Base-by-base conservation (phyloP, 2,113 vertebrate species). In the Triplophysa rosa region DNA sequence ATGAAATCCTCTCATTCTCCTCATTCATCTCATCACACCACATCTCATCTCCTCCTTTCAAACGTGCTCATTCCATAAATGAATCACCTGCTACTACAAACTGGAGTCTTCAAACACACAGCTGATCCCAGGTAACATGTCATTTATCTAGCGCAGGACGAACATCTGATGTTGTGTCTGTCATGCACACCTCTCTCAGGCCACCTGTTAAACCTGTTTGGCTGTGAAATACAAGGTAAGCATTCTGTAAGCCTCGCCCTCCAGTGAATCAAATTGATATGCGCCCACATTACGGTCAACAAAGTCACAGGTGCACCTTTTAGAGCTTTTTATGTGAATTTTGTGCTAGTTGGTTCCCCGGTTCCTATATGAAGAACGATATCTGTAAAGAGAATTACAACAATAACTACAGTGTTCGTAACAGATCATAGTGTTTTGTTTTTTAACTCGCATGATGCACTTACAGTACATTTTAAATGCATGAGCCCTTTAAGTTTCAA, bases 41-140 rank as follows among this genome's bases (percentile, higher is more conserved):
- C n/a, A n/a, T n/a, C n/a, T n/a, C n/a, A 21, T 74, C 40, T 47
- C 71, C 70, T 73, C 58, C 37, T 59, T 47, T 73, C 56, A 59
- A 37, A 11, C 26, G 21, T 24, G 56, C 26, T 37, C 3, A 54
- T 40, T 72, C 70, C 40, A 4, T 42, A 8, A 62, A 45, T 26
- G 21, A 74, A 62, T 47, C 58, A 47, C 21, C 21, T 62, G 40
- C 14, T 62, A 29, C 33, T 16, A 62, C n/a, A 21, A 47, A 33
- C 17, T 21, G 11, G 13, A 71, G 33, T 4, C 58, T 29, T 73
- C 7, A 40, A 33, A 29, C 29, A 74, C 11, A 62, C 70, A 74
- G 10, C 56, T 19, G 61, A 23, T 23, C 12, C 52, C 26, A 47
- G 65, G 66, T 5, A 7, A 69, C 1, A 54, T 54, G 67, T 16